A percentile compares a stretch with the other conserved stretches of the same genome.
Evolutionary conservation across 1,140 invertebrate genomes (phyloP).

Genomic region (Calliopsis andreniformis): DNA sequence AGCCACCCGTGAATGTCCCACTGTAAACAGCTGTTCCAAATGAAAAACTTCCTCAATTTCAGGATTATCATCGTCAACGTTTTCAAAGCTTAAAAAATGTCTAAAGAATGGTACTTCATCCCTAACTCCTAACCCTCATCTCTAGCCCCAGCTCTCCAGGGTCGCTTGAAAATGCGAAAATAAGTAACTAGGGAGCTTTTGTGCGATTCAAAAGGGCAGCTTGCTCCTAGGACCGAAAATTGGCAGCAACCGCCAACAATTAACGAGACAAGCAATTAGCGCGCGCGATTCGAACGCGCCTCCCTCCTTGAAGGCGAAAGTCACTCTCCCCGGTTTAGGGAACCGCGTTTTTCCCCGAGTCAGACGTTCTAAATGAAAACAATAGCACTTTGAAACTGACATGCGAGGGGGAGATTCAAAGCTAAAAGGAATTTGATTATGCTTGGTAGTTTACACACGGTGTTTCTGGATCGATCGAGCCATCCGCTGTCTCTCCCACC

Average conservation of each 20-base stretch:
- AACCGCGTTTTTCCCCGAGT: constrained; percentile 49
- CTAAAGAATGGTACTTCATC: too few relatives aligned
- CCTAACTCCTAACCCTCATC: too few relatives aligned
- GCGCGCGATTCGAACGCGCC: constrained; percentile 1
- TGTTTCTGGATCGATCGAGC: constrained; percentile 68
- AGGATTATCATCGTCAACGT: too few relatives aligned
- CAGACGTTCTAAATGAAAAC: constrained; percentile 55
- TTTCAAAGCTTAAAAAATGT: too few relatives aligned
- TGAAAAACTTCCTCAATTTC: too few relatives aligned
- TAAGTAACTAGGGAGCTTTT: too few relatives aligned
- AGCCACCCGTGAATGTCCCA: too few relatives aligned
- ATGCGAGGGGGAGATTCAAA: constrained; percentile 44
- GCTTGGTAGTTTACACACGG: constrained; percentile 68
- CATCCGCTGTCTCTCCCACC: constrained; percentile 33
- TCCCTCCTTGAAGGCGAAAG: constrained; percentile 12
- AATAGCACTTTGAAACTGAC: constrained; percentile 49
- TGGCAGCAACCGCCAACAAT: constrained; percentile 46
- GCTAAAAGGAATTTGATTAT: constrained; percentile 70
- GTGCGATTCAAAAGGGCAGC: too few relatives aligned
- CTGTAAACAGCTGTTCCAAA: too few relatives aligned
- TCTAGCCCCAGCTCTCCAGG: too few relatives aligned
- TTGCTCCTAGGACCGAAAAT: constrained; percentile 32
- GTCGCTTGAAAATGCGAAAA: too few relatives aligned
- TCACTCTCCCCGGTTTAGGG: background rate
- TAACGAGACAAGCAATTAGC: constrained; percentile 46